Evolutionary conservation across 2,797 vertebrate species (phyloP).

Genomic region (Melanotaenia boesemani): DNA sequence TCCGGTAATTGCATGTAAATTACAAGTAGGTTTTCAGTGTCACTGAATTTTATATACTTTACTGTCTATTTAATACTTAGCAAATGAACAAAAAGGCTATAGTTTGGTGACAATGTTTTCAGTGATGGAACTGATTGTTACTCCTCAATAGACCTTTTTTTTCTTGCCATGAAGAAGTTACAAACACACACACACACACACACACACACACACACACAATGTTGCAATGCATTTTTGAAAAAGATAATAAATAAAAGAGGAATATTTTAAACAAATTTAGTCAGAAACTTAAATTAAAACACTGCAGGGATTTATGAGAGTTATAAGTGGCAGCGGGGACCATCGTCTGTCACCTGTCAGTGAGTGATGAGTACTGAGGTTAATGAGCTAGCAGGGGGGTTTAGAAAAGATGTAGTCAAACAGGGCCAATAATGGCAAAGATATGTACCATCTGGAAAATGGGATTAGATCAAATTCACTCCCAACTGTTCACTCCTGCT

Average conservation of each 20-base stretch:
- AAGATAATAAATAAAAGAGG: background rate
- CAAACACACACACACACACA: conserved; percentile 1
- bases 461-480: conserved; percentile 30
- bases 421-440: conserved; percentile 19
- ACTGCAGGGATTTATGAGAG: conserved; percentile 31
- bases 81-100: conserved; percentile 24
- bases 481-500: conserved; percentile 11
- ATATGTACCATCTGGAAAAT: conserved; percentile 35
- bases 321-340: conserved; percentile 54
- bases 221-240: conserved; percentile 49
- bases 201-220: conserved; percentile 1
- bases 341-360: conserved; percentile 51
- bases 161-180: background rate
- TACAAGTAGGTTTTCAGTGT: too few species aligned
- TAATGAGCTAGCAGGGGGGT: conserved; percentile 64
- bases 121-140: conserved; percentile 48
- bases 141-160: background rate
- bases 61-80: background rate
- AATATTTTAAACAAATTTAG: conserved; percentile 11
- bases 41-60: background rate
- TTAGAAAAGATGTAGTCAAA: conserved; percentile 60
- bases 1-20: background rate
- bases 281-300: conserved; percentile 16
- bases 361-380: conserved; percentile 64
- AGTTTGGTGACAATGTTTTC: conserved; percentile 51